These are phyloP conservation scores for Chiloscyllium plagiosum DNA, from an alignment of 2,113 vertebrate species.

Conservation along the genomic window DNA sequence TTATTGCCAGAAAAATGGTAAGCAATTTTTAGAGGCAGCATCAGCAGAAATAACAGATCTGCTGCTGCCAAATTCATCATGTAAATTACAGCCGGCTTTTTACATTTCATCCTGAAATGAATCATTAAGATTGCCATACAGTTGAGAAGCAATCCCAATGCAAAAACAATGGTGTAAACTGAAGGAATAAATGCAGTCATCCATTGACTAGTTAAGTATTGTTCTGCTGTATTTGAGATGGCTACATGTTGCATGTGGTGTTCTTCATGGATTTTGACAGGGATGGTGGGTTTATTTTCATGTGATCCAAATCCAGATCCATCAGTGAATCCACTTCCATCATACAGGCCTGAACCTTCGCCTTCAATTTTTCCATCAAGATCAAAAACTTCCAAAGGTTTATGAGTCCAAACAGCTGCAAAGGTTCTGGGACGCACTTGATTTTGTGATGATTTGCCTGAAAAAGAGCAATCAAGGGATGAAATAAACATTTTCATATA, in stretches of 20 bases:
- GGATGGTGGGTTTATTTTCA: neutral
- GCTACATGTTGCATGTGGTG: neutral
- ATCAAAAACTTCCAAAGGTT: neutral
- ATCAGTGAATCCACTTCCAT: constrained; percentile 8
- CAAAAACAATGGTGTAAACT: constrained; percentile 68
- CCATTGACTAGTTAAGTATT: constrained; percentile 67
- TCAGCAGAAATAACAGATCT: constrained; percentile 74
- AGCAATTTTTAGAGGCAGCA: constrained; percentile 80
- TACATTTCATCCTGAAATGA: constrained; percentile 63
- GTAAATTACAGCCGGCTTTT: constrained; percentile 80
- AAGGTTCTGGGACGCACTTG: neutral
- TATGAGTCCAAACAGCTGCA: neutral
- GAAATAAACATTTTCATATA: neutral
- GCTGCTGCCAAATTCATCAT: constrained; percentile 85
- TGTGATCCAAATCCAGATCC: neutral
- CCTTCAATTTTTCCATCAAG: neutral
- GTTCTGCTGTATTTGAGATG: constrained; percentile 53
- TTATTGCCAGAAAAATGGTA: constrained; percentile 82
- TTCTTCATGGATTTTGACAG: neutral
- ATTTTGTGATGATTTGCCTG: neutral
- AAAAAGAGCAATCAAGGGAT: neutral
- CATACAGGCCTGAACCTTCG: neutral
- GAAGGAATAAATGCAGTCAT: constrained; percentile 75
- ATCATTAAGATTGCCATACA: constrained; percentile 70
- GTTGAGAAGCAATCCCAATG: constrained; percentile 79